Evolutionary conservation across 1,140 invertebrate species (phyloP), one percentile per base, ranked within the genome.

Genomic region (Neoseiulus cucumeris): DNA sequence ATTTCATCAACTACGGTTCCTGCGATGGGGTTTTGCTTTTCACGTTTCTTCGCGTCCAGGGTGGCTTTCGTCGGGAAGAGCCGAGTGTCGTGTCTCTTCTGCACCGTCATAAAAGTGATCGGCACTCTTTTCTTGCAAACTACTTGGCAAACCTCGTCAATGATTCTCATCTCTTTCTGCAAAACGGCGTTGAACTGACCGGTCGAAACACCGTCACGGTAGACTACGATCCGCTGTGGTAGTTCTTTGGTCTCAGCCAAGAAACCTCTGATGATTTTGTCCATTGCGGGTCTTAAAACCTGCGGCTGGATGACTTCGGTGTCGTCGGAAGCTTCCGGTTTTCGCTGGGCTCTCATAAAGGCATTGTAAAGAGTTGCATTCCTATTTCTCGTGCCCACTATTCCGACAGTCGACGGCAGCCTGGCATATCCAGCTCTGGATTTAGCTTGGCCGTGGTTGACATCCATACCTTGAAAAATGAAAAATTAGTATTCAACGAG

Each of bases 1-100:
- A 77, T 71, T 0, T 78, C 83, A 71, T 94, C 90, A 0, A 93
- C 87, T 5, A 85, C 78, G 0, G 87, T 90, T 9, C 91, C 91
- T 0, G 88, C 83, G 29, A 82, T 82, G 0, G 92, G 86, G 72
- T 91, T 91, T 4, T 64, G 25, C 20, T 47, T 47, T 20, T 39
- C 22, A 17, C 44, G 30, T 1, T 25, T 20, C 9, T 39, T 29
- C 14, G 7, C 22, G 33, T 67, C 12, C 5, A 42, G 2, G 5
- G 42, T 41, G 17, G 17, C 7, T 1, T 25, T 64, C 29, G 42
- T 67, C 65, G n/a, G 42, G 42, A n/a, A 67, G 22, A 69, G 68
- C 22, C 68, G 65, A 45, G 29, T 67, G 64, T 12, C 66, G 64
- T 71, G 70, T 20, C 71, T 42, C 29, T 72, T 72, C 25, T 68